phyloP scores from a whole-genome alignment of 2,113 vertebrate species.

The Pterocles gutturalis region DNA sequence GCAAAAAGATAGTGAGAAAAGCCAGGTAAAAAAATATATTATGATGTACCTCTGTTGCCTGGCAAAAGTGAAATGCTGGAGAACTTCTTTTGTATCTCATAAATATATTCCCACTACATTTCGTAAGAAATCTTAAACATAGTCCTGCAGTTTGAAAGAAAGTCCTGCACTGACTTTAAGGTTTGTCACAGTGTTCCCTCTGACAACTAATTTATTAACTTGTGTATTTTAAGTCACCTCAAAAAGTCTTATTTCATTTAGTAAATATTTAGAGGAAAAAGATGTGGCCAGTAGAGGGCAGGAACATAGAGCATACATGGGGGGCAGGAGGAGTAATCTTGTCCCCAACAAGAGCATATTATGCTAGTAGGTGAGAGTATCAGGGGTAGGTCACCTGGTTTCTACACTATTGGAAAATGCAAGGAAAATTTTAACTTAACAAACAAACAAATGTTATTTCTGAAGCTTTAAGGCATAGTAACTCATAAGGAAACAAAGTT shows the following conservation, averaged over 20 bases:
- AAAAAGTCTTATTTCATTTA: background rate
- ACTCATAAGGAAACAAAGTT: background rate
- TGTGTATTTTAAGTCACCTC: background rate
- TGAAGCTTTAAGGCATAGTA: background rate
- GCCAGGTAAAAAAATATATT: background rate
- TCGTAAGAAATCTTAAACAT: background rate
- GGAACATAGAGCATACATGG: background rate
- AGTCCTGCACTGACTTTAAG: background rate
- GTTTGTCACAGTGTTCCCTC: fast-evolving
- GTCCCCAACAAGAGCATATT: fast-evolving
- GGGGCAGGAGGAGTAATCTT: background rate
- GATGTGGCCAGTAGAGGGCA: background rate
- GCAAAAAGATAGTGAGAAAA: background rate
- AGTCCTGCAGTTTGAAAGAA: background rate
- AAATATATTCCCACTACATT: background rate
- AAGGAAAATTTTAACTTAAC: background rate
- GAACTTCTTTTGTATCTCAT: background rate
- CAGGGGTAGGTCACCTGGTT: background rate
- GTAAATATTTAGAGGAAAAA: background rate
- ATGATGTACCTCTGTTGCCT: background rate
- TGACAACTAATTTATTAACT: background rate
- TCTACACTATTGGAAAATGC: fast-evolving
- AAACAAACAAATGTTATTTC: background rate
- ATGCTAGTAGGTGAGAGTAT: background rate
- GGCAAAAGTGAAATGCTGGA: background rate